Percentiles rank a stretch among this genome's conserved stretches.
These are phyloP conservation scores for Lacanobia wlatinum DNA, from an alignment of 2,888 invertebrate genomes.

Conservation along the genomic window DNA sequence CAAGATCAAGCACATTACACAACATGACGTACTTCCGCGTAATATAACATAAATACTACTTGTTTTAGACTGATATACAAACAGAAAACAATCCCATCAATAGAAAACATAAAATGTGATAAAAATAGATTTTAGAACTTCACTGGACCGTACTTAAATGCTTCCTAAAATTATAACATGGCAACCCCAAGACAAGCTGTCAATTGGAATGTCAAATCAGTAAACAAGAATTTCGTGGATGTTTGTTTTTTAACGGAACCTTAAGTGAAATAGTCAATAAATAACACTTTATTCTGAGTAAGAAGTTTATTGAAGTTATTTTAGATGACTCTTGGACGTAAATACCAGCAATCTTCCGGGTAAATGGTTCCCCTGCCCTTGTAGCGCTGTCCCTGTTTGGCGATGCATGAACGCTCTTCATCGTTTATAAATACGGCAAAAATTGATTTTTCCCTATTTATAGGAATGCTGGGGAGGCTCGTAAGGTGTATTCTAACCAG, in stretches of 20 bases:
- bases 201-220: constrained; percentile 60
- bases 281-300: constrained; percentile 60
- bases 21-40: not conserved
- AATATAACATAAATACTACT: not conserved
- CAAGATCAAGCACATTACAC: constrained; percentile 55
- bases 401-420: constrained; percentile 83
- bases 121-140: constrained; percentile 20
- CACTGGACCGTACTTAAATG: constrained; percentile 6
- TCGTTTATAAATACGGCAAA: constrained; percentile 80
- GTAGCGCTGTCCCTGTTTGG: constrained; percentile 77
- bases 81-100: not conserved
- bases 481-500: constrained; percentile 89
- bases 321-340: constrained; percentile 89
- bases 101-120: not conserved
- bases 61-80: not conserved
- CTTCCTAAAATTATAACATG: constrained; percentile 11
- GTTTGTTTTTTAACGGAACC: constrained; percentile 73
- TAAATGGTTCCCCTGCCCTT: constrained; percentile 83
- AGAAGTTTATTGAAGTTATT: constrained; percentile 70
- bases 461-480: constrained; percentile 90
- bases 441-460: constrained; percentile 90
- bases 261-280: constrained; percentile 71
- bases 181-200: constrained; percentile 50
- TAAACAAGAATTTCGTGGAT: constrained; percentile 71
- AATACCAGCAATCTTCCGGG: constrained; percentile 89